Base-by-base conservation (phyloP, 1,140 invertebrate species). In the Caerostris darwini region DNA sequence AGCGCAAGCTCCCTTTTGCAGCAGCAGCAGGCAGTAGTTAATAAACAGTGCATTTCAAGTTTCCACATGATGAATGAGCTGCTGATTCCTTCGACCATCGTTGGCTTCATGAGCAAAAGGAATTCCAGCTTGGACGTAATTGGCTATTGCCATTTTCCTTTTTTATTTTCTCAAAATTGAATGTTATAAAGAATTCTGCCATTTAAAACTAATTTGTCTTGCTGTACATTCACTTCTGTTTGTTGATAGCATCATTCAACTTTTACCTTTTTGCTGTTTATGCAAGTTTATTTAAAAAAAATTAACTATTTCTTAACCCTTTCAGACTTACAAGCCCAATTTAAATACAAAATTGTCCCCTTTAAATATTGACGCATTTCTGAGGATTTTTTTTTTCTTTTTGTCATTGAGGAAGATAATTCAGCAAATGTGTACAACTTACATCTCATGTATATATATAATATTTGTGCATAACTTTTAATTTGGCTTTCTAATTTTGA, bases 21-120 rank as follows among this genome's bases (percentile, higher is more conserved):
- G 91, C 91, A 86, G 91, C 91, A 86, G 81, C 83, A 56, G 91
- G 91, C 91, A 92, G 82, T 92, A 92, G 91, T 86, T 86, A 19
- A 67, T 19, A 71, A 94, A 34, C 67, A 89, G 7, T 88, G 92
- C 85, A 61, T 67, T 94, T 34, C 50, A 57, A 69, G 64, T 57
- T 69, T 88, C 69, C 5, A 57, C 53, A 54, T 71, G 88, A 90
- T 19, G 71, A 57, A 59, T 57, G 90, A 87, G 83, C 64, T 12
- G 56, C 14, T 69, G 34, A 58, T 57, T 89, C 58, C 81, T 83
- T 19, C n/a, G 19, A 34, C 57, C 61, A 71, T 58, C 82, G 64
- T 58, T 71, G 83, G 58, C 53, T 93, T 71, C 64, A 58, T 59
- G 50, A 54, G 92, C 82, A 85, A 53, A 58, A 54, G 64, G 61